A percentile compares a stretch with the other conserved stretches of the same genome.
phyloP scores from a whole-genome alignment of 2,888 invertebrate species.

The Aphodius sticticus region DNA sequence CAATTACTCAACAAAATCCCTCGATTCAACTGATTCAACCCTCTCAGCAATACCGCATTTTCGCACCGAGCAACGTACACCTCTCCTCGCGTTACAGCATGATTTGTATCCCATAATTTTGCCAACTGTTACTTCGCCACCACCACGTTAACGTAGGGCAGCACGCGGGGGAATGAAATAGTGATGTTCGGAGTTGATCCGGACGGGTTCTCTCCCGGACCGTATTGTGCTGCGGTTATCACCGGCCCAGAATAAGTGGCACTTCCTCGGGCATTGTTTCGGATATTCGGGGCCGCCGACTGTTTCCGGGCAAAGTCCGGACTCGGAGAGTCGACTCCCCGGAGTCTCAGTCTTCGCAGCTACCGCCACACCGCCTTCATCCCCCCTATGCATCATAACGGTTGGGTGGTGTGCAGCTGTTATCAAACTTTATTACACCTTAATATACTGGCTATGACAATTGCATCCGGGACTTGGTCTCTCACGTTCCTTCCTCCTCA shows the following conservation, averaged over 20 bases:
- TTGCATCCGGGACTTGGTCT: constrained; percentile 45
- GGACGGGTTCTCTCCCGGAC: constrained; percentile 8
- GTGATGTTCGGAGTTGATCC: constrained; percentile 8
- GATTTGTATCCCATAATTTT: constrained; percentile 13
- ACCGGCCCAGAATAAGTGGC: constrained; percentile 22
- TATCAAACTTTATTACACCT: constrained; percentile 56
- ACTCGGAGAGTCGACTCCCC: constrained; percentile 5
- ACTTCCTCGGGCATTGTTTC: constrained; percentile 30
- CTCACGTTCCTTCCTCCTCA: constrained; percentile 38
- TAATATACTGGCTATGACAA: constrained; percentile 56
- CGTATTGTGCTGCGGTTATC: constrained; percentile 29
- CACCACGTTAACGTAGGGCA: not conserved
- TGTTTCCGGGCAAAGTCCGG: constrained; percentile 31
- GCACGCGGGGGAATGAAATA: constrained; percentile 18
- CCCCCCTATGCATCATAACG: constrained; percentile 52
- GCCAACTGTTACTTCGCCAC: constrained; percentile 14
- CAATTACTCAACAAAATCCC: too few relatives aligned
- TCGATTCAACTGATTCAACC: too few relatives aligned
- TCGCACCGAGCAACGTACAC: too few relatives aligned
- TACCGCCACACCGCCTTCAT: constrained; percentile 25
- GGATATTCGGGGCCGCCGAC: constrained; percentile 24
- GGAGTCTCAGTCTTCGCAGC: constrained; percentile 34
- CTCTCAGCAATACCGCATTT: too few relatives aligned
- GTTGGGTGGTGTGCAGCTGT: constrained; percentile 53
- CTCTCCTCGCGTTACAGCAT: not conserved